A percentile compares a stretch with the other conserved stretches of the same genome.
These are phyloP conservation scores for Chaunax sp. DNA, from an alignment of 2,797 vertebrate species.

Conservation along the genomic window DNA sequence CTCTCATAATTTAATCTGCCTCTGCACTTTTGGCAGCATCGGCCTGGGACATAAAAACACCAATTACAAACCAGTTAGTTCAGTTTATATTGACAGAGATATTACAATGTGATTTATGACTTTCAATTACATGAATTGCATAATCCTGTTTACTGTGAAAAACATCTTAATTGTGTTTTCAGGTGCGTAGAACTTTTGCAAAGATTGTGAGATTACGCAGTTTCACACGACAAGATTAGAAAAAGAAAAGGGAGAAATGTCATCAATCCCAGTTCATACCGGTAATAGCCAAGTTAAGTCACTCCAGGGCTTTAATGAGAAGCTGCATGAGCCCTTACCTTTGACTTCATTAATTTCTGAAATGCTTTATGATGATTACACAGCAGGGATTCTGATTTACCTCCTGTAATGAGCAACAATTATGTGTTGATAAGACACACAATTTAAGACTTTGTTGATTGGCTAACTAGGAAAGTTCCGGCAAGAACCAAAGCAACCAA, in stretches of 20 bases:
- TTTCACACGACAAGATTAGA: constrained; percentile 51
- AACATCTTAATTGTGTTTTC: constrained; percentile 64
- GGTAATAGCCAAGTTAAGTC: constrained; percentile 19
- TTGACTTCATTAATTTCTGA: constrained; percentile 45
- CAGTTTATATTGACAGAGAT: constrained; percentile 54
- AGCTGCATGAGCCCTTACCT: constrained; percentile 13
- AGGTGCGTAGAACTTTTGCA: constrained; percentile 54
- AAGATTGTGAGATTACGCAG: constrained; percentile 55
- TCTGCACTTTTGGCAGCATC: constrained; percentile 53
- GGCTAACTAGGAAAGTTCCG: neutral
- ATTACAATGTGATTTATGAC: constrained; percentile 66
- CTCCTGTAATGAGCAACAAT: constrained; percentile 34
- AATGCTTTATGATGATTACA: constrained; percentile 39
- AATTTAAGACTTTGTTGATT: too few species aligned
- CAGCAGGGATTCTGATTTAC: constrained; percentile 37
- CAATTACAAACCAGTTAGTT: constrained; percentile 61
- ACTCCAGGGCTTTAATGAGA: constrained; percentile 25
- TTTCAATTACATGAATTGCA: constrained; percentile 56
- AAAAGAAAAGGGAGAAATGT: constrained; percentile 15
- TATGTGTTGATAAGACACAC: too few species aligned
- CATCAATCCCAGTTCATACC: constrained; percentile 13
- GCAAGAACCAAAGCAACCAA: neutral
- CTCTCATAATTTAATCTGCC: constrained; percentile 59
- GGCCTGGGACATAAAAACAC: constrained; percentile 44
- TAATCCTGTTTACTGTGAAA: constrained; percentile 68